A percentile compares a stretch with the other conserved stretches of the same genome.
Evolutionary conservation across 2,797 vertebrate species (phyloP).

Genomic region (Knipowitschia caucasica): DNA sequence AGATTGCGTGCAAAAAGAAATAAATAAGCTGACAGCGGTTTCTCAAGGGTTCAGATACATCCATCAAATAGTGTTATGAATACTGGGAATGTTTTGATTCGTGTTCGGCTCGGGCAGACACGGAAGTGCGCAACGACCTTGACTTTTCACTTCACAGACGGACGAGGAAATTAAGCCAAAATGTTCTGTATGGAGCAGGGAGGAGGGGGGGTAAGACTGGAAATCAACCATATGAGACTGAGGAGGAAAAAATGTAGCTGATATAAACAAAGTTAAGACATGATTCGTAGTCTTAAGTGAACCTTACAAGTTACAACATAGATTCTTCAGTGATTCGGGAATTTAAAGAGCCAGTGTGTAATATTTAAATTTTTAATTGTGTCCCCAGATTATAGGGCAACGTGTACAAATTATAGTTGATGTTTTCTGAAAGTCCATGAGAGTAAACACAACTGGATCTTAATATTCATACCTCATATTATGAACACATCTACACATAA

Average conservation of each 20-base stretch:
- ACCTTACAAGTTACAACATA: conserved; percentile 2
- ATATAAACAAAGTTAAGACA: neutral
- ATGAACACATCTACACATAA: too few species aligned
- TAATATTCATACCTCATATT: too few species aligned
- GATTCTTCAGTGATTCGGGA: conserved; percentile 9
- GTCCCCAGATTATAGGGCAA: too few species aligned
- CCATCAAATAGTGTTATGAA: conserved; percentile 32
- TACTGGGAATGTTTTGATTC: conserved; percentile 36
- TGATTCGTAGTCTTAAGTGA: neutral
- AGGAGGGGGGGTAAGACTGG: conserved; percentile 50
- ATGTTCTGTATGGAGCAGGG: conserved; percentile 27
- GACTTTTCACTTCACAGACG: conserved; percentile 43
- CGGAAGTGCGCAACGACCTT: conserved; percentile 48
- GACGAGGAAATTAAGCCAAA: conserved; percentile 40
- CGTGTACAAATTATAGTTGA: too few species aligned
- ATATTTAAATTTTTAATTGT: too few species aligned
- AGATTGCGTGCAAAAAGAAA: conserved; percentile 16
- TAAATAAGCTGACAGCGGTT: conserved; percentile 20
- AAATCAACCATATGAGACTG: conserved; percentile 14
- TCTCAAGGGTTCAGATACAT: conserved; percentile 22
- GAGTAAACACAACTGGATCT: too few species aligned
- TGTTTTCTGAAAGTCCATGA: too few species aligned
- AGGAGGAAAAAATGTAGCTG: neutral
- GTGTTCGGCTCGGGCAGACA: conserved; percentile 23
- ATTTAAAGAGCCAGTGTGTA: too few species aligned